Conservation (phyloP, 2,113 vertebrate species). For the Ivindomyrus marchei region DNA sequence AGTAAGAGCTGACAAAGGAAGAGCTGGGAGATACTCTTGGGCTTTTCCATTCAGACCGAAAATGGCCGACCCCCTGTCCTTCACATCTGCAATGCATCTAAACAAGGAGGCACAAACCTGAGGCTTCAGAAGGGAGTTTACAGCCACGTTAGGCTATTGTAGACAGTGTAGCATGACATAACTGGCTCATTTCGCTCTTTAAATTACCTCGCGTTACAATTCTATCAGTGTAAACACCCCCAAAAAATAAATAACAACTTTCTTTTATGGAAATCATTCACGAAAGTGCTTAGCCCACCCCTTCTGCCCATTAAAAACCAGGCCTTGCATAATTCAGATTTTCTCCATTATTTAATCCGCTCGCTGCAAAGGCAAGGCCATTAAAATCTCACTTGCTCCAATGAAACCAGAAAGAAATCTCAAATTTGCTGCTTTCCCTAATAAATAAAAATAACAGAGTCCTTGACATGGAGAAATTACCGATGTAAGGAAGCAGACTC, state of each 20-base stretch:
- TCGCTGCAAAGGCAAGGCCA: neutral
- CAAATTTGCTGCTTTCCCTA: neutral
- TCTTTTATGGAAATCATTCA: neutral
- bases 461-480: neutral
- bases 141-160: neutral
- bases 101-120: neutral
- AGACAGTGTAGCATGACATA: neutral
- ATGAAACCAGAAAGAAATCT: constrained; percentile 10
- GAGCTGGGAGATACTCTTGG: neutral
- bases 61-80: neutral
- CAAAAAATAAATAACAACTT: neutral
- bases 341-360: constrained; percentile 6
- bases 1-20: neutral
- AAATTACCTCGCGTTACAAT: neutral
- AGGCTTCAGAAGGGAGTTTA: neutral
- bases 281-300: neutral
- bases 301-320: neutral
- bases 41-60: neutral
- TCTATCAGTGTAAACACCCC: neutral
- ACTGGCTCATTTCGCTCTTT: neutral
- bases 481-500: neutral
- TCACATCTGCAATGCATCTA: constrained; percentile 2
- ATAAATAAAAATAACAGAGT: constrained; percentile 9
- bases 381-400: neutral
- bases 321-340: neutral